Conservation (phyloP, 1,140 invertebrate genomes). For the Neodiprion lecontei region DNA sequence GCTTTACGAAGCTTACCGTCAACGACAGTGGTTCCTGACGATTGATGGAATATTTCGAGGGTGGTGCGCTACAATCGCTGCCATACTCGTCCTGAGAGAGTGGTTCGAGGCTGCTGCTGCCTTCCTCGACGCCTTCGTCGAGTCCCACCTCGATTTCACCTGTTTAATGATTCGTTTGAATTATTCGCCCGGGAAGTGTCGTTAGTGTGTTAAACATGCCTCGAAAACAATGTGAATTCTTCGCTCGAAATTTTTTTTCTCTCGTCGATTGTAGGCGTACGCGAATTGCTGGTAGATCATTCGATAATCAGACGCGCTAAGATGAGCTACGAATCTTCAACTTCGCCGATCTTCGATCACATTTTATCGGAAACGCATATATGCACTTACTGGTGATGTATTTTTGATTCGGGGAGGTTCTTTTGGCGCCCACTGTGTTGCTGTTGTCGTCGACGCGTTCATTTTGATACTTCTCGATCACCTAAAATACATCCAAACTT, state of each 20-base stretch:
- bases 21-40: slow-evolving; percentile 49
- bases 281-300: background rate
- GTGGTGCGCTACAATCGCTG: slow-evolving; percentile 43
- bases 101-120: slow-evolving; percentile 50
- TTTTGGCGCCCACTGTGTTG: slow-evolving; percentile 39
- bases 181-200: background rate
- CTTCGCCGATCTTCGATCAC: no score
- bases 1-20: slow-evolving; percentile 40
- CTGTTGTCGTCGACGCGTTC: slow-evolving; percentile 53
- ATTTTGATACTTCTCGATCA: slow-evolving; percentile 55
- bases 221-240: background rate
- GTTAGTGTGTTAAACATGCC: background rate
- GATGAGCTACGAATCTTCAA: no score
- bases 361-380: background rate
- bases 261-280: no score
- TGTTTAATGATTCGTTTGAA: slow-evolving; percentile 17
- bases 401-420: slow-evolving; percentile 24
- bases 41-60: slow-evolving; percentile 31
- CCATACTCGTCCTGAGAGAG: slow-evolving; percentile 54
- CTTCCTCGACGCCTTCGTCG: slow-evolving; percentile 44
- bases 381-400: no score
- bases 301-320: background rate
- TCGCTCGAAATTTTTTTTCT: no score
- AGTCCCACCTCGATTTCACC: slow-evolving; percentile 41
- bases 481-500: slow-evolving; percentile 40